These are phyloP conservation scores for Rhodeus uyekii DNA, from an alignment of 2,797 vertebrate genomes.

Conservation along the genomic window DNA sequence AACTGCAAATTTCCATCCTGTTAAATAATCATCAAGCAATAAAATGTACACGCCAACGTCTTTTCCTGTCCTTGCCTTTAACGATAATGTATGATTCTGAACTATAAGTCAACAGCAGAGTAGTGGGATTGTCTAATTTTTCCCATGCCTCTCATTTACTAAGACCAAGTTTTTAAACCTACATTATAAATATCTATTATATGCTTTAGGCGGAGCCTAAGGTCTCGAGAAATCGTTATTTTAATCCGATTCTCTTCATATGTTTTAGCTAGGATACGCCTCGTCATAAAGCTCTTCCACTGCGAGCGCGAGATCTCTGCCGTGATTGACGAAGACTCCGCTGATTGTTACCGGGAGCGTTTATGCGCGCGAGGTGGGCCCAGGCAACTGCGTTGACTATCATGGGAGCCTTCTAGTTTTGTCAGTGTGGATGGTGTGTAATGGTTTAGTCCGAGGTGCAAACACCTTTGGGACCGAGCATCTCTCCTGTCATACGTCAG, in stretches of 20 bases:
- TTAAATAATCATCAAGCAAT: neutral
- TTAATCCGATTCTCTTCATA: no score
- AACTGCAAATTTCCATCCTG: neutral
- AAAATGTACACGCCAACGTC: no score
- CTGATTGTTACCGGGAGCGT: neutral
- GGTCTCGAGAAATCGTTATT: neutral
- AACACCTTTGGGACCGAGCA: conserved; percentile 58
- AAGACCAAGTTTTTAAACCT: neutral
- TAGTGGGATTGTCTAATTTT: neutral
- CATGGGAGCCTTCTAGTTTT: neutral
- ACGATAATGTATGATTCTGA: neutral
- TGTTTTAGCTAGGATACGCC: no score
- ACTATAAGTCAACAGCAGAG: neutral
- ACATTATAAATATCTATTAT: neutral
- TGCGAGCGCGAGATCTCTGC: neutral
- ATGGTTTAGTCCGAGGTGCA: conserved; percentile 34
- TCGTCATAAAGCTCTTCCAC: no score
- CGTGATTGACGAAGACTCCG: neutral
- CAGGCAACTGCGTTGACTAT: neutral
- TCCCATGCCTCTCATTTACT: neutral
- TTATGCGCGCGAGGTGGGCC: neutral
- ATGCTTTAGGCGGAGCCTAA: neutral
- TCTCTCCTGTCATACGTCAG: conserved; percentile 66
- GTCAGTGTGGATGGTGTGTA: conserved; percentile 1
- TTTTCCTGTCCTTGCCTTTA: neutral